A percentile compares a stretch with the other conserved stretches of the same genome.
These are phyloP conservation scores for Drusus annulatus DNA, from an alignment of 1,140 invertebrate species.

Conservation along the genomic window DNA sequence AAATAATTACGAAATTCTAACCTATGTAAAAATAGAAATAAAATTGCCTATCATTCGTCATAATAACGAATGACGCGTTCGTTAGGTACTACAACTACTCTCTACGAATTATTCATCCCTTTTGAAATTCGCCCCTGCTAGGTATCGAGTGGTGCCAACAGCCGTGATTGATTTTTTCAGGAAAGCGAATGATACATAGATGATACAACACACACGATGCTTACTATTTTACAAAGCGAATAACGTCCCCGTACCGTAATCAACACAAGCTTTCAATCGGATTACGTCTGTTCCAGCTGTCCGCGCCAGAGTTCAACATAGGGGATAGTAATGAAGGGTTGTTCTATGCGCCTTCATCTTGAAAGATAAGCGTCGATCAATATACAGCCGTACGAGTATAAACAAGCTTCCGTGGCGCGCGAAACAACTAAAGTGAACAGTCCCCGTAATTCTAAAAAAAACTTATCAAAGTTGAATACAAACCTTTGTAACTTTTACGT, in stretches of 20 bases:
- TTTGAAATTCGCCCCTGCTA: background rate
- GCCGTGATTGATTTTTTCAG: slow-evolving; percentile 26
- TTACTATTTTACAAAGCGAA: too few relatives aligned
- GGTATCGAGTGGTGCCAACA: slow-evolving; percentile 4
- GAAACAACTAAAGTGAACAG: slow-evolving; percentile 40
- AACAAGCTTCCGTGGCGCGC: slow-evolving; percentile 50
- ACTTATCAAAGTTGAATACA: slow-evolving; percentile 42
- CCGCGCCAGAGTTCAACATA: background rate
- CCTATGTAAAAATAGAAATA: too few relatives aligned
- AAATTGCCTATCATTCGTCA: too few relatives aligned
- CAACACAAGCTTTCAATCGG: too few relatives aligned
- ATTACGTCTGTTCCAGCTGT: too few relatives aligned
- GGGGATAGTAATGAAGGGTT: slow-evolving; percentile 43
- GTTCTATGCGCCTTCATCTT: slow-evolving; percentile 56
- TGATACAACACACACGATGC: background rate
- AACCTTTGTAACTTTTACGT: slow-evolving; percentile 20
- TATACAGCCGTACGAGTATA: slow-evolving; percentile 54
- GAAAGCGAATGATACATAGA: background rate
- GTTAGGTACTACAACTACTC: too few relatives aligned
- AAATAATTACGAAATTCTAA: too few relatives aligned
- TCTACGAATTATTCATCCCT: background rate
- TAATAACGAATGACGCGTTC: too few relatives aligned
- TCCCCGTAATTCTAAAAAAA: slow-evolving; percentile 42
- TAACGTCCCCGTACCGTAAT: too few relatives aligned
- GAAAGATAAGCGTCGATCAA: slow-evolving; percentile 59